Conservation (phyloP, 2,888 invertebrate species). For the Hyppa rectilinea region DNA sequence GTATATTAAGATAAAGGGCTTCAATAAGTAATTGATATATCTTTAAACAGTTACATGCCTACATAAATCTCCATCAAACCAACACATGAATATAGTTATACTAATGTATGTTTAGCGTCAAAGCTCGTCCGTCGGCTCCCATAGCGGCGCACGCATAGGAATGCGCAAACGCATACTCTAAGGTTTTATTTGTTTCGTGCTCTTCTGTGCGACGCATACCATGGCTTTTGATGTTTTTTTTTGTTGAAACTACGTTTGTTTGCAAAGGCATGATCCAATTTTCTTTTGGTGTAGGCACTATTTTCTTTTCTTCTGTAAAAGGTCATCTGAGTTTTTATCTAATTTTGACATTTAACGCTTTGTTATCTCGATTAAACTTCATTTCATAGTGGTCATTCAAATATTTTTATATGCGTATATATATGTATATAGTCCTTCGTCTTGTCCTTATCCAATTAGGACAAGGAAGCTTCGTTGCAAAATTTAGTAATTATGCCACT, state of each 20-base stretch:
- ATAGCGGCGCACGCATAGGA: slow-evolving; percentile 66
- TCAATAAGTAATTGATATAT: not conserved
- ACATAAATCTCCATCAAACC: slow-evolving; percentile 28
- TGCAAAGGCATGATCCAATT: slow-evolving; percentile 1
- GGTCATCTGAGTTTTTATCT: no score
- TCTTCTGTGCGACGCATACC: slow-evolving; percentile 44
- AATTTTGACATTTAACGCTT: no score
- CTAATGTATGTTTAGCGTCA: slow-evolving; percentile 35
- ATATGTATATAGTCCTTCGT: no score
- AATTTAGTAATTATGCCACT: no score
- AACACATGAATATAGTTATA: slow-evolving; percentile 32
- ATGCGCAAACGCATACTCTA: slow-evolving; percentile 58
- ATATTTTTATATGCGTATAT: no score
- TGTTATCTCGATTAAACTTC: no score
- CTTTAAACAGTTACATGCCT: slow-evolving; percentile 13
- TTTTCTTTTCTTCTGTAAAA: no score
- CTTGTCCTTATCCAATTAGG: no score
- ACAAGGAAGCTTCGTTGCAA: no score
- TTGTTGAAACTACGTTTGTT: slow-evolving; percentile 11
- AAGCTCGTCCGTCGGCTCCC: slow-evolving; percentile 57
- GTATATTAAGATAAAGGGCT: not conserved
- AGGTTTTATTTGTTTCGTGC: slow-evolving; percentile 54
- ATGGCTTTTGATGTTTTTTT: slow-evolving; percentile 28
- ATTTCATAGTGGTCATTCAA: no score
- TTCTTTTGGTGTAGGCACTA: not conserved